Percentiles rank a stretch among this genome's conserved stretches.
Conservation (phyloP, 2,113 vertebrate genomes). For the Himantopus leucocephalus region DNA sequence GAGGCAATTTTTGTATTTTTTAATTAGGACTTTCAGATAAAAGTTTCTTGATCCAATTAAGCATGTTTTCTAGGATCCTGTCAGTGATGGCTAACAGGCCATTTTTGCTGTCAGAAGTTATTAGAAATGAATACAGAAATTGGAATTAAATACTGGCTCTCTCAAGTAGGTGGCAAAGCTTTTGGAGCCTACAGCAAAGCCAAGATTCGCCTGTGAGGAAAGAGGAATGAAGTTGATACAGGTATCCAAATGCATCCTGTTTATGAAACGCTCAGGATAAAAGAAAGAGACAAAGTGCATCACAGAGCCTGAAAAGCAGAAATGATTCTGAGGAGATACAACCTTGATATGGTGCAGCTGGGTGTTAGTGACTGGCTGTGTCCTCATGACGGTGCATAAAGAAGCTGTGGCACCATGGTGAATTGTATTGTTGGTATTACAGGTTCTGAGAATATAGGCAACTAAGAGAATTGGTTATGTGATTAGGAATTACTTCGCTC, state of each 20-base stretch:
- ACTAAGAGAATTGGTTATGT: background rate
- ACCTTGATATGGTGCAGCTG: background rate
- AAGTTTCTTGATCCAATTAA: constrained; percentile 5
- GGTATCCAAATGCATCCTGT: background rate
- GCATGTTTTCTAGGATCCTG: background rate
- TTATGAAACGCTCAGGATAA: background rate
- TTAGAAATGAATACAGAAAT: constrained; percentile 41
- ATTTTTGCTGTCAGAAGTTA: constrained; percentile 48
- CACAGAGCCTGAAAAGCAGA: background rate
- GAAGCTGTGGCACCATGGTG: background rate
- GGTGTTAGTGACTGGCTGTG: background rate
- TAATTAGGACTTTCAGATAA: constrained; percentile 18
- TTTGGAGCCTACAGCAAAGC: background rate
- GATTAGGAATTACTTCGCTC: background rate
- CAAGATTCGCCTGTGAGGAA: background rate
- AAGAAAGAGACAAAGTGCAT: background rate
- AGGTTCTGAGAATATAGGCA: background rate
- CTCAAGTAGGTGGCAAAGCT: background rate
- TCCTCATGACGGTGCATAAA: background rate
- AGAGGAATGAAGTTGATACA: background rate
- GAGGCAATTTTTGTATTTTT: background rate
- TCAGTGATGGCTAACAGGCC: constrained; percentile 17
- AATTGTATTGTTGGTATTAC: no score
- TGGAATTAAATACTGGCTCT: background rate
- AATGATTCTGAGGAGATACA: background rate